Conservation (phyloP, 2,888 invertebrate species). For the Matsumyia berberina region DNA sequence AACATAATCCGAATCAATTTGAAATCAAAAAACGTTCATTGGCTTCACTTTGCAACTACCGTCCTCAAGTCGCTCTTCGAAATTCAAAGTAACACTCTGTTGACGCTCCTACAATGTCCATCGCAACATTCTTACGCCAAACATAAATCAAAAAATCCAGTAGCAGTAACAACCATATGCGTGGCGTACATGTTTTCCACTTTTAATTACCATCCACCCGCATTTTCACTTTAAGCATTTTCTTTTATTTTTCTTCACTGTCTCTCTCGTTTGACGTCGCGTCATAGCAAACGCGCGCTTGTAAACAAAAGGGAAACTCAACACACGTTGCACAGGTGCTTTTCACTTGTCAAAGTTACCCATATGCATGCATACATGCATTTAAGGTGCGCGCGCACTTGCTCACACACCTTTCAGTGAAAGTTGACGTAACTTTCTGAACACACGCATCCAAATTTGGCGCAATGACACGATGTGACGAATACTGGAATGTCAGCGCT, state of each 20-base stretch:
- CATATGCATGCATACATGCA: conserved; percentile 63
- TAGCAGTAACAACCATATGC: conserved; percentile 22
- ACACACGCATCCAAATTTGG: conserved; percentile 67
- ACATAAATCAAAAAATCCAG: conserved; percentile 48
- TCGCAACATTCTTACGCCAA: conserved; percentile 4
- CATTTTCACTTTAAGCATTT: conserved; percentile 51
- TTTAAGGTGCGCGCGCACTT: conserved; percentile 3
- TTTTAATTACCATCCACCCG: conserved; percentile 68
- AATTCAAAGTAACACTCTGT: conserved; percentile 20
- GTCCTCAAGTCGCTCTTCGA: neutral
- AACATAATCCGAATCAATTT: too few species aligned
- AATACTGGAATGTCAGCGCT: conserved; percentile 38
- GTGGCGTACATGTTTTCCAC: conserved; percentile 48
- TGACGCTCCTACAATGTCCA: conserved; percentile 23
- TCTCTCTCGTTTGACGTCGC: conserved; percentile 51
- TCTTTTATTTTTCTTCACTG: conserved; percentile 31
- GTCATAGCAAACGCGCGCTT: conserved; percentile 3
- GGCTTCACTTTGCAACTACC: neutral
- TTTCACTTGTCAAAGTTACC: conserved; percentile 68
- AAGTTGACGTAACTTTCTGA: conserved; percentile 72
- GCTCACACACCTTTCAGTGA: conserved; percentile 61
- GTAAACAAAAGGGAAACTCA: conserved; percentile 72
- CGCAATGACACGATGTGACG: conserved; percentile 39
- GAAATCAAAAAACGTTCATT: too few species aligned
- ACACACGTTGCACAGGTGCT: conserved; percentile 60